Conservation (phyloP, 1,140 invertebrate genomes). For the Drosophila bifasciata region DNA sequence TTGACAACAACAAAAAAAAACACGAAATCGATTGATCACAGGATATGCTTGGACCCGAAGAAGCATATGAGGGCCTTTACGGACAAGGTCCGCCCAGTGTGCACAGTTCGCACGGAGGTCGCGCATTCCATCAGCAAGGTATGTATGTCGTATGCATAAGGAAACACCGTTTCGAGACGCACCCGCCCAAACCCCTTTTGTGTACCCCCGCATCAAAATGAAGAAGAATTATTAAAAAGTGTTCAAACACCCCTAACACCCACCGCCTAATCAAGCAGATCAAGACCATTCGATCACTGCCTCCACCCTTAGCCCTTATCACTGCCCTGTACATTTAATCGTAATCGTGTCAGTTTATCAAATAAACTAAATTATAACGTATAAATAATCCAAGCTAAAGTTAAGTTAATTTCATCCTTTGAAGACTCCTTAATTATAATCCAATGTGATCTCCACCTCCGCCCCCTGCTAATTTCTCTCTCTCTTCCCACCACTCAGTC, state of each 20-base stretch:
- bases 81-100: constrained; percentile 92
- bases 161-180: constrained; percentile 15
- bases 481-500: background rate
- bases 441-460: constrained; percentile 20
- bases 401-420: constrained; percentile 8
- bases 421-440: background rate
- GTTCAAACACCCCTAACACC: too few species aligned
- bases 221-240: constrained; percentile 3
- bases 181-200: background rate
- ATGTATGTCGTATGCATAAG: constrained; percentile 84
- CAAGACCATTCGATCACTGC: constrained; percentile 29
- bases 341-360: constrained; percentile 43
- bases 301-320: constrained; percentile 1
- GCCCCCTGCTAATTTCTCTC: background rate
- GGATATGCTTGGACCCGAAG: constrained; percentile 96
- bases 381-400: constrained; percentile 18
- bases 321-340: constrained; percentile 32
- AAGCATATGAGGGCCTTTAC: constrained; percentile 96
- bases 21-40: constrained; percentile 81
- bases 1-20: constrained; percentile 29
- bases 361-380: constrained; percentile 23
- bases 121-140: constrained; percentile 91
- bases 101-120: constrained; percentile 90
- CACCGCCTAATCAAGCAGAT: background rate
- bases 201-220: constrained; percentile 18